phyloP scores from a whole-genome alignment of 2,113 vertebrate species.

The Ailurus styani region DNA sequence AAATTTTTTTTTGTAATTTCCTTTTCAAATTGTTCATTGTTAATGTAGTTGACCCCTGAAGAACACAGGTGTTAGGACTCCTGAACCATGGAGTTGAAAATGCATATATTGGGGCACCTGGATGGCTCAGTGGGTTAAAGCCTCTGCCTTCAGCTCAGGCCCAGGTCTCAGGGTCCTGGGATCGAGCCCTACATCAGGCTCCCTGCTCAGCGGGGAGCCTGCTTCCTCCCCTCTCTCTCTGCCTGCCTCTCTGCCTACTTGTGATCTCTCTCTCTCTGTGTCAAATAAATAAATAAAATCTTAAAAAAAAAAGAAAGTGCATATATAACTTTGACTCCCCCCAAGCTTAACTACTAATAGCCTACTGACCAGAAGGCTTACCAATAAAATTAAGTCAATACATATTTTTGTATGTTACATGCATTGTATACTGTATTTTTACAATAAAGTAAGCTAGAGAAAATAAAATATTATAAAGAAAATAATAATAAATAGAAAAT shows the following conservation, averaged over 20 bases:
- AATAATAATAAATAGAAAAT: neutral
- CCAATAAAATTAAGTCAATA: neutral
- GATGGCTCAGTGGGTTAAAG: no score
- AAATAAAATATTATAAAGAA: neutral
- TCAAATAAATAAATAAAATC: no score
- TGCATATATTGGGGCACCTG: no score
- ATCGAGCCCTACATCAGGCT: no score
- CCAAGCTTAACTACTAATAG: neutral
- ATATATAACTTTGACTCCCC: neutral
- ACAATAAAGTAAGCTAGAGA: neutral
- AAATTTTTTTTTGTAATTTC: neutral
- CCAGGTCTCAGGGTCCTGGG: no score
- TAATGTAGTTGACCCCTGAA: neutral
- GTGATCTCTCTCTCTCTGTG: no score
- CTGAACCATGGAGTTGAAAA: neutral
- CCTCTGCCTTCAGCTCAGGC: no score
- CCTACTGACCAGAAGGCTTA: neutral
- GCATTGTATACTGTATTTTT: neutral
- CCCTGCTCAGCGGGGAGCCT: no score
- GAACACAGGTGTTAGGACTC: neutral
- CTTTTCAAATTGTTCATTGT: neutral
- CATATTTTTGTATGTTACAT: neutral
- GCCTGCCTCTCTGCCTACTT: no score
- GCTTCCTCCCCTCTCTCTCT: no score
- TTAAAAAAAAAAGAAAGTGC: no score